Conservation (phyloP, 2,888 invertebrate species). For the Hypena proboscidalis region DNA sequence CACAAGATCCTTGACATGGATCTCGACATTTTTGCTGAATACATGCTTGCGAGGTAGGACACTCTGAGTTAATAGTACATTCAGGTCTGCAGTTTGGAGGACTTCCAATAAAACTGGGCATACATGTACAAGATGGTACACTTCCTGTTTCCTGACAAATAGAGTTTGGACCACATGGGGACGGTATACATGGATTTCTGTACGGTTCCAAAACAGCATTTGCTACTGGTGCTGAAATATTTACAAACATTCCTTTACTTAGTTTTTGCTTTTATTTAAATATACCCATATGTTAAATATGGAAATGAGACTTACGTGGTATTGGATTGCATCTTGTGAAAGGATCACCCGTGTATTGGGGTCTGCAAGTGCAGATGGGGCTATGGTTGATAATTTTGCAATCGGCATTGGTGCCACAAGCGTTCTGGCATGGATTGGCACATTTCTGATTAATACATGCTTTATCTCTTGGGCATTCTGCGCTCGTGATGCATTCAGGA, state of each 20-base stretch:
- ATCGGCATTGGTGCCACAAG: slow-evolving; percentile 88
- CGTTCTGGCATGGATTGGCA: slow-evolving; percentile 89
- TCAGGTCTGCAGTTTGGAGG: slow-evolving; percentile 89
- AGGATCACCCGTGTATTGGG: slow-evolving; percentile 88
- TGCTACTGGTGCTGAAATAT: slow-evolving; percentile 75
- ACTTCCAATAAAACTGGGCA: slow-evolving; percentile 85
- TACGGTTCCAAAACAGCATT: slow-evolving; percentile 78
- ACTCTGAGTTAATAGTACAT: slow-evolving; percentile 89
- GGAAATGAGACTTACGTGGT: slow-evolving; percentile 70
- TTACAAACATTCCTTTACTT: slow-evolving; percentile 20
- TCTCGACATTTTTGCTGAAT: slow-evolving; percentile 89
- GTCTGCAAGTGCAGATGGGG: slow-evolving; percentile 90
- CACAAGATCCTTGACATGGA: slow-evolving; percentile 90
- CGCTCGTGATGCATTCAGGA: slow-evolving; percentile 91
- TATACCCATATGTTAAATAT: no score
- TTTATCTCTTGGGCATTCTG: slow-evolving; percentile 89
- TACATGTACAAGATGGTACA: slow-evolving; percentile 87
- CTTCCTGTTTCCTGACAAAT: slow-evolving; percentile 85
- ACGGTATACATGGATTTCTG: slow-evolving; percentile 84
- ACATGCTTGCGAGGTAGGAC: slow-evolving; percentile 88
- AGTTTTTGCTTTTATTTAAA: no score
- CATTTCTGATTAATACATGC: slow-evolving; percentile 93
- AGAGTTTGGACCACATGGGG: slow-evolving; percentile 90
- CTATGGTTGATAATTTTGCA: slow-evolving; percentile 92
- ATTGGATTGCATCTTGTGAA: slow-evolving; percentile 85